phyloP scores from a whole-genome alignment of 2,888 invertebrate genomes.

The Brassicogethes aeneus region DNA sequence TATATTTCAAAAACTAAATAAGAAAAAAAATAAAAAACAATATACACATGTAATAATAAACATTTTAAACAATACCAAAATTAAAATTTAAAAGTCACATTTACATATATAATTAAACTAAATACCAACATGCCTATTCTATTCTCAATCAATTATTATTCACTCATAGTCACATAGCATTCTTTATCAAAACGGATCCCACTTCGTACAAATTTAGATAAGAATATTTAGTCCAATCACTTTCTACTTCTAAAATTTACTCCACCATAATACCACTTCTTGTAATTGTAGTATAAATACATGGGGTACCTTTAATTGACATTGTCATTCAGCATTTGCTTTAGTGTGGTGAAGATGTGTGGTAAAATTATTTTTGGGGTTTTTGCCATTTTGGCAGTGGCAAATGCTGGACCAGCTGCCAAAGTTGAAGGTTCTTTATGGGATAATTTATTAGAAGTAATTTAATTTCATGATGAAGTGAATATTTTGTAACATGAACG shows the following conservation, averaged over 20 bases:
- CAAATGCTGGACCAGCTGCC: neutral
- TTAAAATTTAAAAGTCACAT: too few relatives aligned
- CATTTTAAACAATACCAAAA: too few relatives aligned
- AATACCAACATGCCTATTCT: too few relatives aligned
- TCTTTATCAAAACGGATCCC: neutral
- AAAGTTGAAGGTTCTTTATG: neutral
- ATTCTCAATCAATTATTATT: too few relatives aligned
- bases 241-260: slow-evolving; percentile 8
- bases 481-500: too few relatives aligned
- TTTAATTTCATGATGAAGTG: too few relatives aligned
- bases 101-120: too few relatives aligned
- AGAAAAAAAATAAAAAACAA: too few relatives aligned
- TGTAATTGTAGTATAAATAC: slow-evolving; percentile 12
- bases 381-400: neutral
- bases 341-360: neutral
- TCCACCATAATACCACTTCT: slow-evolving; percentile 9
- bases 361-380: neutral
- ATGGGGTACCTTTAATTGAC: slow-evolving; percentile 8
- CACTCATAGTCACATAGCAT: neutral
- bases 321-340: too few relatives aligned
- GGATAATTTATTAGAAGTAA: neutral
- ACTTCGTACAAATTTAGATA: slow-evolving; percentile 4
- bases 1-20: too few relatives aligned
- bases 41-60: too few relatives aligned
- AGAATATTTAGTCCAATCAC: slow-evolving; percentile 10